These are phyloP conservation scores for Alethe castanea DNA, from an alignment of 2,113 vertebrate species.

Conservation along the genomic window DNA sequence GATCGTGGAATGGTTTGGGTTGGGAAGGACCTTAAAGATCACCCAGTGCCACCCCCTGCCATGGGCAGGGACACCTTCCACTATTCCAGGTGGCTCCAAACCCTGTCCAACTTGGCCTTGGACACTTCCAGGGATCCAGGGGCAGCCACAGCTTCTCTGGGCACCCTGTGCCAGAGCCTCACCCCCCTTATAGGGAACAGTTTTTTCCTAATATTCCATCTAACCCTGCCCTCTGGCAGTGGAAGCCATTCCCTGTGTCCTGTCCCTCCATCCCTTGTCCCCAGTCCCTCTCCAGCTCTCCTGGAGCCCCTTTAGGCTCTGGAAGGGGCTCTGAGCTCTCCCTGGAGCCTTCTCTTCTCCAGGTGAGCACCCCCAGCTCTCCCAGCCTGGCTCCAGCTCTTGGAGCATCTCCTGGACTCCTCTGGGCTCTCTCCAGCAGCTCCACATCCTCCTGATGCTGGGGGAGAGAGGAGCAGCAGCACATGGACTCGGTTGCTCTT, in stretches of 20 bases:
- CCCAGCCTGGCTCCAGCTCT: too few species aligned
- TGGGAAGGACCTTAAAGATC: background rate
- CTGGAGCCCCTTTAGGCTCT: background rate
- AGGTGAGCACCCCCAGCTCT: background rate
- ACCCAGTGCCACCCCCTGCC: background rate
- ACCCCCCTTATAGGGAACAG: accelerated
- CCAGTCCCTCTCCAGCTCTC: background rate
- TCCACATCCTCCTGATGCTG: accelerated
- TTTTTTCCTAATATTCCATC: background rate
- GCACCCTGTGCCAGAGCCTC: background rate
- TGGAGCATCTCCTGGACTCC: accelerated
- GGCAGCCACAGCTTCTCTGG: background rate
- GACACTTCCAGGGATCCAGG: background rate
- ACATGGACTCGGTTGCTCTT: accelerated
- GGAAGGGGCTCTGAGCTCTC: background rate
- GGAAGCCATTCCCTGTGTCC: background rate
- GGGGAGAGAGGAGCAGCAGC: background rate
- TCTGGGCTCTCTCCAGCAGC: accelerated
- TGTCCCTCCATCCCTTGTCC: background rate
- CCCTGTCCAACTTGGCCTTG: accelerated
- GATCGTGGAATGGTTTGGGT: background rate
- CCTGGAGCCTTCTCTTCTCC: background rate
- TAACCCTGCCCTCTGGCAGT: accelerated
- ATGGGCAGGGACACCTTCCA: background rate
- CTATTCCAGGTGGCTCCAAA: accelerated